A percentile compares a stretch with the other conserved stretches of the same genome.
These are phyloP conservation scores for Drosophila ustulata DNA, from an alignment of 2,888 invertebrate species.

Conservation along the genomic window DNA sequence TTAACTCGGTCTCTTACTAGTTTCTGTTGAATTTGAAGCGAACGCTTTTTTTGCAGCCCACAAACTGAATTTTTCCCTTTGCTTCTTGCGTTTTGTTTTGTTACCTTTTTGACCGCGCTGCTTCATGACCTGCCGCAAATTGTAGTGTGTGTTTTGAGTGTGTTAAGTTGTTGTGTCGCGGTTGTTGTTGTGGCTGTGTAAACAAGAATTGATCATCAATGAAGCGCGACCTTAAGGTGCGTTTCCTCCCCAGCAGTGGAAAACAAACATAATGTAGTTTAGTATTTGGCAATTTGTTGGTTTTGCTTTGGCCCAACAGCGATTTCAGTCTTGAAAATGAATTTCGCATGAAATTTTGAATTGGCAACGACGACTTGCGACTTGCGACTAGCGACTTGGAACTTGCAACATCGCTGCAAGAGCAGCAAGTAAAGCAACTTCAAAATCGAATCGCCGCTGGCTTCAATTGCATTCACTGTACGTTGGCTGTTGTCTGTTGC, in stretches of 20 bases:
- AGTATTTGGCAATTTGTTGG: not conserved
- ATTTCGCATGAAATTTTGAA: conserved; percentile 55
- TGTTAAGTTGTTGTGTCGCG: not conserved
- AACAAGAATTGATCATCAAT: conserved; percentile 55
- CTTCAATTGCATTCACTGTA: conserved; percentile 50
- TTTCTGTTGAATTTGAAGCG: too few relatives aligned
- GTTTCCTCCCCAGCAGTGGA: not conserved
- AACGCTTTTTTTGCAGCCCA: not conserved
- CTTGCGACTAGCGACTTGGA: not conserved
- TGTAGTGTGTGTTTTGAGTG: conserved; percentile 17
- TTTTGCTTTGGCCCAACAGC: conserved; percentile 7
- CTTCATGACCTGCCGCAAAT: conserved; percentile 35
- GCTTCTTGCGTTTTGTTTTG: not conserved
- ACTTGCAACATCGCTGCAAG: conserved; percentile 47
- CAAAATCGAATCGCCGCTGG: conserved; percentile 44
- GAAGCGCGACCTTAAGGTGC: conserved; percentile 21
- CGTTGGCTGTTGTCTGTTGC: conserved; percentile 57
- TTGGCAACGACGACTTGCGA: conserved; percentile 45
- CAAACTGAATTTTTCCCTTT: not conserved
- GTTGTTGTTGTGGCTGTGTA: conserved; percentile 29
- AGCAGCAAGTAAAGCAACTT: conserved; percentile 26
- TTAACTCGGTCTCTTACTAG: too few relatives aligned
- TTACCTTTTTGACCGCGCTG: not conserved
- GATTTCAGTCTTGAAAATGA: conserved; percentile 42
- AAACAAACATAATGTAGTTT: not conserved